Percentiles rank a stretch among this genome's conserved stretches.
These are phyloP conservation scores for Chaetoderma sp. DNA, from an alignment of 2,888 invertebrate genomes.

Conservation along the genomic window DNA sequence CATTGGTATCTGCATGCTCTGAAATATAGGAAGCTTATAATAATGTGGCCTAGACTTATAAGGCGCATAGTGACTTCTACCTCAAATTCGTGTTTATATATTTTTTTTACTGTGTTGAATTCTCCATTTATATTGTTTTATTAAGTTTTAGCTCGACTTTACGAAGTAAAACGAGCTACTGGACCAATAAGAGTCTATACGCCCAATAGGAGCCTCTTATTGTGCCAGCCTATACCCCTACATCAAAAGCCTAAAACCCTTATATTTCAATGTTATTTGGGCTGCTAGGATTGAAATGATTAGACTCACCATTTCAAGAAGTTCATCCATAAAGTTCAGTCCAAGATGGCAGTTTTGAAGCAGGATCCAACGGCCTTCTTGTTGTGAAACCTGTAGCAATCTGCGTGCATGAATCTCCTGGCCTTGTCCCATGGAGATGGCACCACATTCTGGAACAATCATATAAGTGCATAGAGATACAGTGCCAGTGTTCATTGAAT, in stretches of 20 bases:
- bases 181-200: background rate
- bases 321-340: slow-evolving; percentile 91
- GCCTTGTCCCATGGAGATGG: slow-evolving; percentile 98
- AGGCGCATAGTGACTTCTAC: no score
- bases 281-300: background rate
- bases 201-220: background rate
- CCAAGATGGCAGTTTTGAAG: slow-evolving; percentile 97
- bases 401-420: slow-evolving; percentile 89
- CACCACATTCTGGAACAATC: slow-evolving; percentile 71
- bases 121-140: background rate
- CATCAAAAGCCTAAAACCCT: background rate
- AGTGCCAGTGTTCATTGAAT: no score
- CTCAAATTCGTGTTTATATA: no score
- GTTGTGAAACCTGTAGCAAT: slow-evolving; percentile 84
- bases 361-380: slow-evolving; percentile 89
- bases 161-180: background rate
- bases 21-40: no score
- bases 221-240: background rate
- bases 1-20: no score
- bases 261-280: background rate
- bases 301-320: slow-evolving; percentile 84
- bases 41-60: no score
- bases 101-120: no score
- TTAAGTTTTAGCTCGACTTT: background rate
- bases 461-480: background rate